A percentile compares a stretch with the other conserved stretches of the same genome.
Conservation (phyloP, 2,797 vertebrate genomes). For the Oreonectes daqikongensis region DNA sequence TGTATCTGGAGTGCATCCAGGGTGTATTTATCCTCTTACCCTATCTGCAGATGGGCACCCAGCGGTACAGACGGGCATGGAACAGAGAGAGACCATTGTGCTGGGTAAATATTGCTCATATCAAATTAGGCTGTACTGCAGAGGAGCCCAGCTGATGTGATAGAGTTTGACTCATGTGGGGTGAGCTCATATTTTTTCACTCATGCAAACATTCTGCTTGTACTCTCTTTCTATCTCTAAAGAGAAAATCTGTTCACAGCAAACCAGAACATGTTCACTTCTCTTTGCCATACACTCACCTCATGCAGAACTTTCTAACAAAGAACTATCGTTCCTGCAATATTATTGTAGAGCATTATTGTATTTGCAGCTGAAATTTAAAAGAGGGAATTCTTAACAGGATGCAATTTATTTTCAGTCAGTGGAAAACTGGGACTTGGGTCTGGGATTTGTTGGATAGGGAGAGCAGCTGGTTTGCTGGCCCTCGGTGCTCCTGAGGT, state of each 20-base stretch:
- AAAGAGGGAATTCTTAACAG: constrained; percentile 15
- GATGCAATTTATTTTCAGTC: constrained; percentile 11
- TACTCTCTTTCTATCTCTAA: neutral
- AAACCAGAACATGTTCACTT: neutral
- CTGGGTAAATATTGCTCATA: constrained; percentile 49
- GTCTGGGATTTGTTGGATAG: constrained; percentile 31
- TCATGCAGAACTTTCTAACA: constrained; percentile 4
- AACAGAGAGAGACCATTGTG: constrained; percentile 17
- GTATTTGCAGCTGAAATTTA: neutral
- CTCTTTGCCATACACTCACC: neutral
- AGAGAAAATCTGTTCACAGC: neutral
- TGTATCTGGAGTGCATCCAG: constrained; percentile 22
- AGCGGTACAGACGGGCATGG: neutral
- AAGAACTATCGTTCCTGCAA: neutral
- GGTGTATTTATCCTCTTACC: constrained; percentile 40
- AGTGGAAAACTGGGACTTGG: neutral
- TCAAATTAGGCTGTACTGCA: constrained; percentile 41
- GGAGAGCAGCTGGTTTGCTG: constrained; percentile 33
- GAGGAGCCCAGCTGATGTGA: constrained; percentile 36
- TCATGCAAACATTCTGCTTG: constrained; percentile 14
- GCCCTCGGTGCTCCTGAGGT: constrained; percentile 9
- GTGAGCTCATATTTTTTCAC: constrained; percentile 4
- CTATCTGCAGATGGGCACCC: constrained; percentile 40
- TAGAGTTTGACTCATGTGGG: constrained; percentile 37
- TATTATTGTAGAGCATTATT: neutral